Conservation (phyloP, 1,140 invertebrate genomes). For the Dreissena polymorpha region DNA sequence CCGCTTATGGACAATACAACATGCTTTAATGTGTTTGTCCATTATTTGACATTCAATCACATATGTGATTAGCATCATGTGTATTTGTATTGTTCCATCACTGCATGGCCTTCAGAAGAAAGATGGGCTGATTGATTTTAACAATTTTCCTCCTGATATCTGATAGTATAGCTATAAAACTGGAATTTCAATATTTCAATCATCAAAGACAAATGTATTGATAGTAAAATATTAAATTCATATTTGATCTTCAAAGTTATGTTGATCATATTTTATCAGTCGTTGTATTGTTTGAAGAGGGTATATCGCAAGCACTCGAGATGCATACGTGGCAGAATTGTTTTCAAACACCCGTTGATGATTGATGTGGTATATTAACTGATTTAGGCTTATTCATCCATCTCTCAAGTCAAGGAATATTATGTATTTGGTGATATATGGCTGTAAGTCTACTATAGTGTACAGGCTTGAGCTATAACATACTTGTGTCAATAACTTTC, state of each 20-base stretch:
- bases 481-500: no score
- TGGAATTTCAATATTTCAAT: conserved; percentile 6
- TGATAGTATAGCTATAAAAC: neutral
- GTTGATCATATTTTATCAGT: neutral
- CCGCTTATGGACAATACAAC: conserved; percentile 18
- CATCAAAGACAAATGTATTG: conserved; percentile 1
- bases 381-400: neutral
- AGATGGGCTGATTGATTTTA: neutral
- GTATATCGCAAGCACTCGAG: neutral
- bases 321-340: neutral
- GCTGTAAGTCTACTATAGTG: neutral
- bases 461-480: no score
- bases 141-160: neutral
- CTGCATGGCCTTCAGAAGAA: neutral
- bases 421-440: neutral
- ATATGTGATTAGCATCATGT: neutral
- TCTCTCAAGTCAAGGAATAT: neutral
- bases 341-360: neutral
- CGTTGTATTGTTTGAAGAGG: neutral
- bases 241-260: neutral
- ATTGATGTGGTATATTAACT: neutral
- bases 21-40: conserved; percentile 43
- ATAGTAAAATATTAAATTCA: conserved; percentile 8
- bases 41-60: conserved; percentile 17
- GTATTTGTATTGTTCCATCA: neutral